These are phyloP conservation scores for Tor tambroides DNA, from an alignment of 2,113 vertebrate genomes.

Conservation along the genomic window DNA sequence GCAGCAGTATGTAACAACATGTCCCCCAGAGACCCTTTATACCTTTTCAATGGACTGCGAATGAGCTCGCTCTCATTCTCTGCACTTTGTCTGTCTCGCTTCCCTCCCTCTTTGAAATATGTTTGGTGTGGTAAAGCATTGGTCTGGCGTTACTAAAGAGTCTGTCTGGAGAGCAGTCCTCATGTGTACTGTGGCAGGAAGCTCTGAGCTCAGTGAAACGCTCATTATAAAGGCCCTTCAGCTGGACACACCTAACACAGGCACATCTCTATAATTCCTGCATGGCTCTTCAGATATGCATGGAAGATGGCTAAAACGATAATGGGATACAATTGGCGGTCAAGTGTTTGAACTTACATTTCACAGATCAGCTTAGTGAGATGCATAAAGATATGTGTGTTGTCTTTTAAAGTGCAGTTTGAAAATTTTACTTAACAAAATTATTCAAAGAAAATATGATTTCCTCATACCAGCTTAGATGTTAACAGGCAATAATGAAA, in stretches of 20 bases:
- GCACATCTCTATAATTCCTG: not conserved
- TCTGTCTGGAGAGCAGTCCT: constrained; percentile 18
- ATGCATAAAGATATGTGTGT: not conserved
- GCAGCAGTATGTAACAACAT: not conserved
- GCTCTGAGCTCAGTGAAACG: constrained; percentile 20
- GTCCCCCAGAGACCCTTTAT: not conserved
- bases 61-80: not conserved
- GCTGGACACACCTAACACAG: not conserved
- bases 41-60: not conserved
- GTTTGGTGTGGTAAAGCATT: not conserved
- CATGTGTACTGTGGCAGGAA: not conserved
- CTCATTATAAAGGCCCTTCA: constrained; percentile 22
- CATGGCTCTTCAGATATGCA: not conserved
- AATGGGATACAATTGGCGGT: constrained; percentile 37
- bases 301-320: not conserved
- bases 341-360: constrained; percentile 43
- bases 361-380: constrained; percentile 20
- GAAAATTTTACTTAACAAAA: not conserved
- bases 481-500: not conserved
- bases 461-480: no score
- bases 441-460: not conserved
- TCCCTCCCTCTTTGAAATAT: not conserved
- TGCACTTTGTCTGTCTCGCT: not conserved
- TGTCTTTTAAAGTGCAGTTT: not conserved
- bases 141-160: not conserved